Evolutionary conservation across 1,140 invertebrate genomes (phyloP).

Genomic region (Drosophila ambigua): DNA sequence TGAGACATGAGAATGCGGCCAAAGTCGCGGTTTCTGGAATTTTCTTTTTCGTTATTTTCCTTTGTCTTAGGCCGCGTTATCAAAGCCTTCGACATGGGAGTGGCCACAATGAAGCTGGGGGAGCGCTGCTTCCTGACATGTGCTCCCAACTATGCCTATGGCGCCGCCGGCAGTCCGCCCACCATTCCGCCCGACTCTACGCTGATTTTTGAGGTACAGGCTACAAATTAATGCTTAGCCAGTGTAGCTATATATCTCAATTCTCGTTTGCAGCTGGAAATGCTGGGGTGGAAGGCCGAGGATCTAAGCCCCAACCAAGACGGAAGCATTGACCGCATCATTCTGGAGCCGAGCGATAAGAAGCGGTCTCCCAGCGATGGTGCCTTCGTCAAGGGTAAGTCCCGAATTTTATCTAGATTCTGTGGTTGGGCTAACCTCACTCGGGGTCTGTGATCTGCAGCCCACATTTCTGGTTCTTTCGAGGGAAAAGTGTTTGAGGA

Average conservation of each 20-base stretch:
- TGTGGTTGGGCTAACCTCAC: constrained; percentile 37
- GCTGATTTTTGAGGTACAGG: constrained; percentile 93
- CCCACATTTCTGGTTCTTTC: constrained; percentile 91
- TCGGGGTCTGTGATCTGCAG: constrained; percentile 84
- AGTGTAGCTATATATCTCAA: background rate
- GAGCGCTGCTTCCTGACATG: constrained; percentile 94
- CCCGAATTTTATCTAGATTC: background rate
- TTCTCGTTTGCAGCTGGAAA: constrained; percentile 88
- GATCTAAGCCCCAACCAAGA: constrained; percentile 94
- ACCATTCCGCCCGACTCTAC: constrained; percentile 96
- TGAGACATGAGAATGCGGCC: constrained; percentile 66
- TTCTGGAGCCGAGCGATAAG: constrained; percentile 85
- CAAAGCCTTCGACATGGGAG: constrained; percentile 97
- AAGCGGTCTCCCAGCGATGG: constrained; percentile 93
- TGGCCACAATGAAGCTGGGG: constrained; percentile 96
- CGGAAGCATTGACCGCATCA: constrained; percentile 91
- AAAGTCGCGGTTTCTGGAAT: constrained; percentile 22
- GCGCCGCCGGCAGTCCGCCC: constrained; percentile 91
- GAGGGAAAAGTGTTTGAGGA: constrained; percentile 90
- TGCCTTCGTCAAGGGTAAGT: constrained; percentile 89
- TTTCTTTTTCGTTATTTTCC: background rate
- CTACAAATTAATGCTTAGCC: constrained; percentile 9
- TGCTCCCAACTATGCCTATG: constrained; percentile 96
- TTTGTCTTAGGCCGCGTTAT: constrained; percentile 89
- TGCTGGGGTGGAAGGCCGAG: constrained; percentile 93